phyloP scores from a whole-genome alignment of 1,140 invertebrate species.

The Thaumatotibia leucotreta region DNA sequence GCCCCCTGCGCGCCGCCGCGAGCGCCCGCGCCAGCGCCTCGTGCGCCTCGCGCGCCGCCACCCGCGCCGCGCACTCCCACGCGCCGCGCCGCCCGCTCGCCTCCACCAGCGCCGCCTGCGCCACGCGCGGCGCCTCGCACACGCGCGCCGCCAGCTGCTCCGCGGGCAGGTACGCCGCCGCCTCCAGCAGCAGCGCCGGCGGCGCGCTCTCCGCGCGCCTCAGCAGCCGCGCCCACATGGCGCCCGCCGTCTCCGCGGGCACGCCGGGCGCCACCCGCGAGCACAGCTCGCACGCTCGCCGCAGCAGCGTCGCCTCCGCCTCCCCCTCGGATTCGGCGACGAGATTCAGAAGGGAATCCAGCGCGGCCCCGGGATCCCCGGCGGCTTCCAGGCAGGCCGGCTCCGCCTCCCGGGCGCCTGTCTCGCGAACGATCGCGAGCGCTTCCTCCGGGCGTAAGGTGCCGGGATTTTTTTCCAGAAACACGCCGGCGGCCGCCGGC shows the following conservation, averaged over 20 bases:
- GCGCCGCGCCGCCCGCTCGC: constrained; percentile 27
- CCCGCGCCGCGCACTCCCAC: constrained; percentile 35
- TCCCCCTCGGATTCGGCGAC: constrained; percentile 21
- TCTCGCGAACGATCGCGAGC: constrained; percentile 43
- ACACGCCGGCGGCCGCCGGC: constrained; percentile 40
- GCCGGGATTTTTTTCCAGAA: constrained; percentile 48
- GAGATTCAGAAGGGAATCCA: constrained; percentile 36
- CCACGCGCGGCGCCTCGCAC: constrained; percentile 35
- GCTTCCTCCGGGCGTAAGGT: constrained; percentile 60
- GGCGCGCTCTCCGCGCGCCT: constrained; percentile 29
- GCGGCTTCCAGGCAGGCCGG: constrained; percentile 60
- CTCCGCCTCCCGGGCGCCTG: constrained; percentile 46
- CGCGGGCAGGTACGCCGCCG: constrained; percentile 45
- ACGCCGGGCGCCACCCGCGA: constrained; percentile 38
- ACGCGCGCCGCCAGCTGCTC: constrained; percentile 36
- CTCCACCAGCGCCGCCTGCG: constrained; percentile 33
- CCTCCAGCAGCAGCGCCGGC: constrained; percentile 47
- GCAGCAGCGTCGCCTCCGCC: constrained; percentile 16
- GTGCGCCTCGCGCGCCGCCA: constrained; percentile 41
- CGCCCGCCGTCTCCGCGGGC: constrained; percentile 39
- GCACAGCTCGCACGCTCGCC: constrained; percentile 47
- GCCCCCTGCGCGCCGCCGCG: constrained; percentile 31
- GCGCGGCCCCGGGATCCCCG: constrained; percentile 47
- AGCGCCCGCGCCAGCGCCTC: constrained; percentile 44
- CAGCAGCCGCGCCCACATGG: constrained; percentile 53